These are phyloP conservation scores for Protosalanx chinensis DNA, from an alignment of 2,797 vertebrate genomes.

Conservation along the genomic window DNA sequence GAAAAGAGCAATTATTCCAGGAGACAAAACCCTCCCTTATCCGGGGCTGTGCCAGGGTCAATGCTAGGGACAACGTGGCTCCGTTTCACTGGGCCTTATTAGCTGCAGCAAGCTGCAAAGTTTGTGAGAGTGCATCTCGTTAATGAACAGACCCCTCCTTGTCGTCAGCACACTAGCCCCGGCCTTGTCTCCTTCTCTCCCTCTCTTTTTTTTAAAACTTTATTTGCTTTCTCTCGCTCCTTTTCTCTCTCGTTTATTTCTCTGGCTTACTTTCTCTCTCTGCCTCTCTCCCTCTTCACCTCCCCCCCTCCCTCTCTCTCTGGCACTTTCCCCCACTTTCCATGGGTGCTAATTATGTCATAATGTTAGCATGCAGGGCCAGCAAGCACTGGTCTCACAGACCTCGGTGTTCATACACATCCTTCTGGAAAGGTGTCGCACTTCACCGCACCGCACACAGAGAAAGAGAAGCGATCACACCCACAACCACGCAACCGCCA, in stretches of 20 bases:
- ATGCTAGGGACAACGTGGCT: conserved; percentile 69
- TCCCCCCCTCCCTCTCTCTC: conserved; percentile 24
- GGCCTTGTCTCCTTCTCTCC: conserved; percentile 19
- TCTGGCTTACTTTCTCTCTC: conserved; percentile 42
- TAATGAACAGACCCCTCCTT: conserved; percentile 70
- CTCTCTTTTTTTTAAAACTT: not conserved
- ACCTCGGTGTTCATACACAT: conserved; percentile 67
- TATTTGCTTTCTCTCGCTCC: no score
- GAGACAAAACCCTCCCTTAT: conserved; percentile 82
- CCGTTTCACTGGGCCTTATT: conserved; percentile 77
- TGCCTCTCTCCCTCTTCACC: conserved; percentile 27
- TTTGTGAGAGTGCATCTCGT: conserved; percentile 77
- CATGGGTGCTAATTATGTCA: conserved; percentile 76
- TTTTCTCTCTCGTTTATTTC: not conserved
- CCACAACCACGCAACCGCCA: conserved; percentile 36
- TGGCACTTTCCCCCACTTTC: conserved; percentile 44
- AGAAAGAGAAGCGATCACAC: conserved; percentile 50
- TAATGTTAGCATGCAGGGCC: conserved; percentile 70
- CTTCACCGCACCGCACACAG: conserved; percentile 43
- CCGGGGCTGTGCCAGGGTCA: conserved; percentile 74
- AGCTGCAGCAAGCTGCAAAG: conserved; percentile 71
- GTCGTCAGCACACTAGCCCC: conserved; percentile 47
- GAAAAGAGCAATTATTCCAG: conserved; percentile 85
- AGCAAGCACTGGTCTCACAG: conserved; percentile 65
- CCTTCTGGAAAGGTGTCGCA: conserved; percentile 67